phyloP scores from a whole-genome alignment of 2,888 invertebrate genomes.

The Drosophila emarginata region DNA sequence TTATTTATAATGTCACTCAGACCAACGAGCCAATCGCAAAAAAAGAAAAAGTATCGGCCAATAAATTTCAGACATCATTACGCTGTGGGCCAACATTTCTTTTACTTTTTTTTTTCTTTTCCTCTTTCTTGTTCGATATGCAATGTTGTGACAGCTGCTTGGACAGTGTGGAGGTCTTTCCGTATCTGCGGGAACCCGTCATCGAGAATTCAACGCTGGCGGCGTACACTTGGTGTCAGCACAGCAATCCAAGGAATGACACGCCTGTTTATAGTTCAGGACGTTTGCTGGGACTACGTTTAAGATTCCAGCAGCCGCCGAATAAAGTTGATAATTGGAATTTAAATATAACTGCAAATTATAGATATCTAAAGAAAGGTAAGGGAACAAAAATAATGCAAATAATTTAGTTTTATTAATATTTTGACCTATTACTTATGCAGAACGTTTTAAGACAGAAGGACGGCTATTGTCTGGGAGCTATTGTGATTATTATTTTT shows the following conservation, averaged over 20 bases:
- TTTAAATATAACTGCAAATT: constrained; percentile 74
- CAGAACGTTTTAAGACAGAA: constrained; percentile 92
- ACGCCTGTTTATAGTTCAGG: constrained; percentile 79
- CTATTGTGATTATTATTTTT: constrained; percentile 93
- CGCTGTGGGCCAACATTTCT: constrained; percentile 27
- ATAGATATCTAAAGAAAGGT: constrained; percentile 80
- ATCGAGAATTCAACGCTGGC: constrained; percentile 80
- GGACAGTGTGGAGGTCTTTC: constrained; percentile 82
- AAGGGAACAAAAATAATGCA: constrained; percentile 30
- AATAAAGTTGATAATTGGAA: constrained; percentile 44
- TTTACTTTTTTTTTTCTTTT: not conserved
- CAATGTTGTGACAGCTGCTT: constrained; percentile 77
- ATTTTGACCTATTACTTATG: not conserved
- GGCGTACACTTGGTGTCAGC: constrained; percentile 80
- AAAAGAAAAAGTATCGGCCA: constrained; percentile 67
- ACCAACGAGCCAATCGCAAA: constrained; percentile 69
- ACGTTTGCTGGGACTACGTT: constrained; percentile 73
- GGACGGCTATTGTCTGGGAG: constrained; percentile 90
- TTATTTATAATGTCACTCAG: constrained; percentile 59
- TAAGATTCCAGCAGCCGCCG: constrained; percentile 71
- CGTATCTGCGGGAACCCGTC: constrained; percentile 81
- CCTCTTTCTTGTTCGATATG: constrained; percentile 22
- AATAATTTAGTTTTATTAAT: too few species aligned
- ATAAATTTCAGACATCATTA: constrained; percentile 77
- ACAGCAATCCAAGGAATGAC: constrained; percentile 59